Evolutionary conservation across 2,113 vertebrate genomes (phyloP).

Genomic region (Corythoichthys intestinalis): DNA sequence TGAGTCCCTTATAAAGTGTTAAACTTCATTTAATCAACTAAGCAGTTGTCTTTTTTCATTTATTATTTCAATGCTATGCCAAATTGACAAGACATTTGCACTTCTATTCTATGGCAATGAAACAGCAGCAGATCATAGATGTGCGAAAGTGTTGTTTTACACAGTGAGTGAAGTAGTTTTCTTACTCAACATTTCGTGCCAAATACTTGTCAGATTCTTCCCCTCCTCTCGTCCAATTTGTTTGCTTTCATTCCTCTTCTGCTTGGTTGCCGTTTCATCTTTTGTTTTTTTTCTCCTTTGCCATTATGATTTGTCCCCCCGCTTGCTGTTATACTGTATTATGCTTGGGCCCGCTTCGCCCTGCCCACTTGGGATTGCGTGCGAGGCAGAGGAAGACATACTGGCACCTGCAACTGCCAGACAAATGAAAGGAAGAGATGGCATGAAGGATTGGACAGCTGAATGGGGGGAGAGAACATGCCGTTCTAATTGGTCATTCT

Average conservation of each 20-base stretch:
- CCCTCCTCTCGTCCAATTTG: constrained; percentile 1
- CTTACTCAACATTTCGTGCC: background rate
- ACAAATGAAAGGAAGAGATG: constrained; percentile 43
- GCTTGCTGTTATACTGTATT: constrained; percentile 6
- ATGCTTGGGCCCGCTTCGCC: constrained; percentile 14
- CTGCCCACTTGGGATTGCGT: constrained; percentile 38
- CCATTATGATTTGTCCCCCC: constrained; percentile 2
- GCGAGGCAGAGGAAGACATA: constrained; percentile 43
- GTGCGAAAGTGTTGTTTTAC: background rate
- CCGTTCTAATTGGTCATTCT: constrained; percentile 59
- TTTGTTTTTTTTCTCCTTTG: background rate
- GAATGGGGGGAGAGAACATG: constrained; percentile 50
- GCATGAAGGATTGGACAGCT: constrained; percentile 34
- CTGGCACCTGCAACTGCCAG: constrained; percentile 50
- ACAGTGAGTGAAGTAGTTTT: background rate
- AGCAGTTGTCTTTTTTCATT: too few relatives aligned
- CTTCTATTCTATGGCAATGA: too few relatives aligned
- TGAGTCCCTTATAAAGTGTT: too few relatives aligned
- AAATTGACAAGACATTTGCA: too few relatives aligned
- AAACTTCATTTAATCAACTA: too few relatives aligned
- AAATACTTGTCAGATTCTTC: background rate
- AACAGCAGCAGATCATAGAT: background rate
- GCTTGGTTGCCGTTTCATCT: constrained; percentile 14
- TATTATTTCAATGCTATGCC: too few relatives aligned
- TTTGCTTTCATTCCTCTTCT: constrained; percentile 14